Evolutionary conservation across 2,888 invertebrate species (phyloP).

Genomic region (Biston stratarius): DNA sequence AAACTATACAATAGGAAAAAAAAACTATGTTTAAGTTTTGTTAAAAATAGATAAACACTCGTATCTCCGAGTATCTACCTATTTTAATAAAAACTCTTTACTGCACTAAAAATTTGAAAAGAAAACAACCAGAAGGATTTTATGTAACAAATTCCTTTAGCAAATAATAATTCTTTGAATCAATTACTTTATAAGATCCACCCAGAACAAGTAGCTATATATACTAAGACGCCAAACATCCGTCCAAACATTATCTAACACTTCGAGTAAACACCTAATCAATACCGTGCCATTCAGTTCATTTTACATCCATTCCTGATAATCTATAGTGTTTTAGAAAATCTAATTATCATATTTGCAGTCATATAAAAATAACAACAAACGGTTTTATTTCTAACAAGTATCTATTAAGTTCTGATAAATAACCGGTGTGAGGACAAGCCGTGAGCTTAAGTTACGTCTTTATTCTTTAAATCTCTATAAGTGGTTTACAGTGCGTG

Average conservation of each 20-base stretch:
- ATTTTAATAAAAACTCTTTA: too few relatives aligned
- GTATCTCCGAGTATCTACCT: too few relatives aligned
- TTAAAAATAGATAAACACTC: too few relatives aligned
- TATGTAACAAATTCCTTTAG: background rate
- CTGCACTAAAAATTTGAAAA: too few relatives aligned
- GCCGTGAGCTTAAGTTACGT: conserved; percentile 76
- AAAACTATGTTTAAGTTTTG: too few relatives aligned
- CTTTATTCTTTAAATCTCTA: conserved; percentile 66
- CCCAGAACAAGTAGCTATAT: background rate
- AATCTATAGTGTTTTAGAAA: conserved; percentile 81
- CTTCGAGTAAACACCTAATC: conserved; percentile 30
- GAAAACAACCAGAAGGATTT: background rate
- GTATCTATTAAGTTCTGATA: conserved; percentile 78
- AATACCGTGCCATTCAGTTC: conserved; percentile 32
- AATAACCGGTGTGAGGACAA: conserved; percentile 76
- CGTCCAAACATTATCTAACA: conserved; percentile 17
- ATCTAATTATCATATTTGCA: conserved; percentile 82
- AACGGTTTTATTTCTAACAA: conserved; percentile 78
- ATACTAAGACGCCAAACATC: background rate
- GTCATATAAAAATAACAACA: conserved; percentile 86
- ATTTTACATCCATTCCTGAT: conserved; percentile 44
- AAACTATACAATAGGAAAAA: too few relatives aligned
- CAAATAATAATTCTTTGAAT: background rate
- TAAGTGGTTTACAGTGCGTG: conserved; percentile 84
- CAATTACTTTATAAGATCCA: background rate